phyloP scores from a whole-genome alignment of 2,888 invertebrate genomes.

The Tanypteryx hageni region DNA sequence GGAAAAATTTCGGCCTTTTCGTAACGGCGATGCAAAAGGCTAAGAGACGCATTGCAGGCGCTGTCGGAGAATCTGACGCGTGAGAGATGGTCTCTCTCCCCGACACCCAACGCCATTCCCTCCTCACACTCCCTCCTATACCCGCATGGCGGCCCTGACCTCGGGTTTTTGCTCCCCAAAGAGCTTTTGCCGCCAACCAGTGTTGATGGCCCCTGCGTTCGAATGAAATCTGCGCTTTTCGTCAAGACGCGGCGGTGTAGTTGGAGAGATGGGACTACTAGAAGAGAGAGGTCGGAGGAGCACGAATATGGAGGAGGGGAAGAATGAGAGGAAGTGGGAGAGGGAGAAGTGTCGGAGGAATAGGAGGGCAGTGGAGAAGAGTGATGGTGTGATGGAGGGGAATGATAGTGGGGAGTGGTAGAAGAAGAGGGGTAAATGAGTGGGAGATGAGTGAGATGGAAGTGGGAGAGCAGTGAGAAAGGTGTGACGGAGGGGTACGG shows the following conservation, averaged over 20 bases:
- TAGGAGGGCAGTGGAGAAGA: background rate
- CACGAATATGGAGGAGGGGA: background rate
- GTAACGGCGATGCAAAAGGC: constrained; percentile 4
- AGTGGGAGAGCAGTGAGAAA: background rate
- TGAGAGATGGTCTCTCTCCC: constrained; percentile 15
- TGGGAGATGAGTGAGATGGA: background rate
- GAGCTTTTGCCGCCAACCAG: constrained; percentile 34
- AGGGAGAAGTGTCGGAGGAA: background rate
- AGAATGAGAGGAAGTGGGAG: background rate
- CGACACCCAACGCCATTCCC: background rate
- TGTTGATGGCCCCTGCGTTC: constrained; percentile 34
- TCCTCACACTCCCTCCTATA: background rate
- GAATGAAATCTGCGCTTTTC: constrained; percentile 49
- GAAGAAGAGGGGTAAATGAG: no score
- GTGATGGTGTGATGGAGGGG: background rate
- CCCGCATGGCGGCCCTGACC: background rate
- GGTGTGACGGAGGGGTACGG: background rate
- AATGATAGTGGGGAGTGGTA: background rate
- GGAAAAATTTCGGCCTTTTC: background rate
- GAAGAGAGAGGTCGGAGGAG: background rate
- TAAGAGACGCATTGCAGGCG: constrained; percentile 52
- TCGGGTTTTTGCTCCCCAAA: constrained; percentile 53
- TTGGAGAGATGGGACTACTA: background rate
- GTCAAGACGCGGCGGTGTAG: background rate
- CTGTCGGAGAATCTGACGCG: constrained; percentile 33